These are phyloP conservation scores for Luidia sarsii DNA, from an alignment of 53 echinoderm and acorn worm species.

Conservation along the genomic window DNA sequence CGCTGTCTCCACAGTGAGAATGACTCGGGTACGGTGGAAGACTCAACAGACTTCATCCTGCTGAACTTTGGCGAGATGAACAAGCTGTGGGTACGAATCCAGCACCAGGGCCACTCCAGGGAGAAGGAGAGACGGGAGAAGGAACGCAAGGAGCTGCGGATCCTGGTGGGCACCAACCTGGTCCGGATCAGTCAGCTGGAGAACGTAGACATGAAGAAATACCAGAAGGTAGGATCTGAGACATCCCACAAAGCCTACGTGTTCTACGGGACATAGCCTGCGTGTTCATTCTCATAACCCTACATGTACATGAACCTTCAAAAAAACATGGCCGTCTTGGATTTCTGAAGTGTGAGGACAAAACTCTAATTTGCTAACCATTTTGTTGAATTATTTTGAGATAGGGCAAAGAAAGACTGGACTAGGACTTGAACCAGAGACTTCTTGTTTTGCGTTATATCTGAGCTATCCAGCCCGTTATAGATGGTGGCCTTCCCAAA, in stretches of 20 bases:
- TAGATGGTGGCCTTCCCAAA: too few species aligned
- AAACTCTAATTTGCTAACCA: too few species aligned
- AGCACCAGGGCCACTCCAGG: slow-evolving; percentile 96
- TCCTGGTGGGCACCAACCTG: slow-evolving; percentile 96
- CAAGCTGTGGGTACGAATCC: slow-evolving; percentile 98
- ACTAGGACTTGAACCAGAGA: too few species aligned
- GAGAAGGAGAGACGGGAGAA: slow-evolving; percentile 96
- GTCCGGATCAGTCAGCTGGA: slow-evolving; percentile 97
- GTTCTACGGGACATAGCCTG: neutral
- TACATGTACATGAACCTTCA: too few species aligned
- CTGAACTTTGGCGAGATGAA: slow-evolving; percentile 99
- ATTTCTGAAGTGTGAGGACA: too few species aligned
- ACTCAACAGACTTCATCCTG: slow-evolving; percentile 97
- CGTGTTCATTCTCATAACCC: neutral
- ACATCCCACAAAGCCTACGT: too few species aligned
- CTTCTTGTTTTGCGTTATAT: too few species aligned
- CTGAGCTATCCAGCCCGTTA: too few species aligned
- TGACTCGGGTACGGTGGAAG: slow-evolving; percentile 76
- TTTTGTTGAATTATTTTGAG: too few species aligned
- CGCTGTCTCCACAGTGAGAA: slow-evolving; percentile 59
- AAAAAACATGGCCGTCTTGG: too few species aligned
- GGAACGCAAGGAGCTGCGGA: slow-evolving; percentile 89
- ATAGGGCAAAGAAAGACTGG: too few species aligned
- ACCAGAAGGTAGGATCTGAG: slow-evolving; percentile 81
- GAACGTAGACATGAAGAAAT: slow-evolving; percentile 81